These are phyloP conservation scores for Tetraneura akinire DNA, from an alignment of 1,140 invertebrate genomes.

Conservation along the genomic window DNA sequence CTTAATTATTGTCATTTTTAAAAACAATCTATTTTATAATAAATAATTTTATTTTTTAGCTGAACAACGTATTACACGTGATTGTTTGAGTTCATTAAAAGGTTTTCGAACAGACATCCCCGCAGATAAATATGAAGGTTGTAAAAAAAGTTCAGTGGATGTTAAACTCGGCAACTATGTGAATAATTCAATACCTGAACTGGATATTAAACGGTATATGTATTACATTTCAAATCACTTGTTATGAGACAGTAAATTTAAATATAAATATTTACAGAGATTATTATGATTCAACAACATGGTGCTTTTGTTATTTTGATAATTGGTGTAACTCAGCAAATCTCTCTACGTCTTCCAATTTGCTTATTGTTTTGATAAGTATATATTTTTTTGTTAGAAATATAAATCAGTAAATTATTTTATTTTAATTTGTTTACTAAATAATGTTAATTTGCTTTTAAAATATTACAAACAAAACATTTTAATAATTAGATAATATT, in stretches of 20 bases:
- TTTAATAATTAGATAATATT: not conserved
- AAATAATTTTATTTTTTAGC: constrained; percentile 63
- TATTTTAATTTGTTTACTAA: not conserved
- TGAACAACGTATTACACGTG: constrained; percentile 77
- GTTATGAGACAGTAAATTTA: not conserved
- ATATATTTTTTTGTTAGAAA: constrained; percentile 41
- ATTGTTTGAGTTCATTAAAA: constrained; percentile 79
- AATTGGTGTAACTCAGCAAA: constrained; percentile 75
- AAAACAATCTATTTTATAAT: too few relatives aligned
- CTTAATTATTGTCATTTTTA: too few relatives aligned
- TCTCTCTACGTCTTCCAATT: constrained; percentile 48
- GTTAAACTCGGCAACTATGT: constrained; percentile 81
- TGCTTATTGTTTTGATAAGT: constrained; percentile 44
- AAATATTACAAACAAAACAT: not conserved
- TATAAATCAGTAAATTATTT: constrained; percentile 8
- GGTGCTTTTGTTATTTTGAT: constrained; percentile 90
- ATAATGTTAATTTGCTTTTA: not conserved
- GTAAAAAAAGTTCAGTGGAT: constrained; percentile 77
- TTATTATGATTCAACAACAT: constrained; percentile 80
- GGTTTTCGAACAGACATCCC: constrained; percentile 81
- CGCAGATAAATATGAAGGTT: constrained; percentile 90
- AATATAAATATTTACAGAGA: constrained; percentile 64
- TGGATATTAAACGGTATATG: constrained; percentile 76
- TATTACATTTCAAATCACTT: constrained; percentile 33
- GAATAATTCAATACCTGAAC: constrained; percentile 81